phyloP scores from a whole-genome alignment of 92 coral and sea anemone genomes.

The Bergia puertoricense region DNA sequence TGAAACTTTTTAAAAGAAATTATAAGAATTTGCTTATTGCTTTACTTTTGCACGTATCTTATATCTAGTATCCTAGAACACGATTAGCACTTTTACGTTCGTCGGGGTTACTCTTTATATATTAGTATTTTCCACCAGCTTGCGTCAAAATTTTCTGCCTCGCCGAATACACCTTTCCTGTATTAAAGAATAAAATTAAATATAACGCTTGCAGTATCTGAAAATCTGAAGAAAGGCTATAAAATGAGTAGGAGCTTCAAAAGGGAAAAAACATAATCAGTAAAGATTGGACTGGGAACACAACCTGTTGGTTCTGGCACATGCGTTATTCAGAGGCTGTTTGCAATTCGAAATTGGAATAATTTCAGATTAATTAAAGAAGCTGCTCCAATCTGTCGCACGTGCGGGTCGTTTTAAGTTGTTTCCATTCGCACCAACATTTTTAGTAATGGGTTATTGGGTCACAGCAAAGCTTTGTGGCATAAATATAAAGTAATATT shows the following conservation, averaged over 20 bases:
- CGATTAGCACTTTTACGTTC: background rate
- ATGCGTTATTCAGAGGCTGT: slow-evolving; percentile 3
- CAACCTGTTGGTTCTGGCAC: slow-evolving; percentile 1
- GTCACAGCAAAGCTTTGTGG: background rate
- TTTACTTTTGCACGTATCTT: background rate
- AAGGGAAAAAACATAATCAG: background rate
- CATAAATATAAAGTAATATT: background rate
- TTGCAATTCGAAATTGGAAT: slow-evolving; percentile 17
- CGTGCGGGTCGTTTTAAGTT: background rate
- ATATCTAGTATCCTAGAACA: background rate
- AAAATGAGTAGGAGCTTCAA: background rate
- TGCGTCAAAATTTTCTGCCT: background rate
- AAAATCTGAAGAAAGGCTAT: background rate
- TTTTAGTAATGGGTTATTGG: too few species aligned
- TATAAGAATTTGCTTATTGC: background rate
- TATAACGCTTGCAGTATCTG: background rate
- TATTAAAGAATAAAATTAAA: too few species aligned
- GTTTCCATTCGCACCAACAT: background rate
- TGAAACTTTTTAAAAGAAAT: too few species aligned
- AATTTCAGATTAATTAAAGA: slow-evolving; percentile 34
- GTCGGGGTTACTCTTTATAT: background rate
- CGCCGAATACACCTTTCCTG: background rate
- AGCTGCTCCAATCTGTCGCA: slow-evolving; percentile 7
- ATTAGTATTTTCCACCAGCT: background rate
- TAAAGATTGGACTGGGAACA: background rate